Evolutionary conservation across 2,888 invertebrate species (phyloP), one percentile per base, ranked within the genome.

Genomic region (Campoplex capitator): DNA sequence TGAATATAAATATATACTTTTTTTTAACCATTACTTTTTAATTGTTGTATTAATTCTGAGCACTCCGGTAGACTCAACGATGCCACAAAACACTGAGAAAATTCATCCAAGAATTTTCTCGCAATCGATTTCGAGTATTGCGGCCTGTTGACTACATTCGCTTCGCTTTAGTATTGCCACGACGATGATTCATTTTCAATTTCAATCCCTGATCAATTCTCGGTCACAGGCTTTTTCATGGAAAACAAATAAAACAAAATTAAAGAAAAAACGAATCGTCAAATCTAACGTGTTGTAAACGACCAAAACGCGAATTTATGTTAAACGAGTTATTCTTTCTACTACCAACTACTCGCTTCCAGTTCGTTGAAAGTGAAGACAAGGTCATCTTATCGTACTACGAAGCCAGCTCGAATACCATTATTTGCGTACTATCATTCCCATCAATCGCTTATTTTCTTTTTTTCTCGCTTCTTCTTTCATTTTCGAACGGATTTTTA

Each of bases 291-390:
- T 84, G 58, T 78, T 80, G 51, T 71, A 23, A 85, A 78, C 38
- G 38, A 58, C 67, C 70, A 56, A 54, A 58, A 62, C 75, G 78
- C 84, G 81, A 67, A 81, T 89, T 88, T 56, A 65, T 82, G 56
- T 83, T 79, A 13, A 38, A 62, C 54, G 73, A 73, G 78, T 77
- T 76, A 87, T 87, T 62, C 79, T 83, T 88, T 90, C 90, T 93
- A 92, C 92, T 91, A 90, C 92, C 92, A 92, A 92, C 87, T 82
- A 78, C 92, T 93, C 91, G 92, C 93, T 93, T 91, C 91, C 92
- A 92, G 93, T 93, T 93, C 91, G 93, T 92, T 92, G 90, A 91
- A 92, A 90, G 92, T 92, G 93, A 93, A 93, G 92, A 93, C 92
- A 91, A 92, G 90, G 92, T 92, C 91, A 91, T 89, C 89, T 88